These are phyloP conservation scores for Cephus nigrinus DNA, from an alignment of 2,888 invertebrate species.

Conservation along the genomic window DNA sequence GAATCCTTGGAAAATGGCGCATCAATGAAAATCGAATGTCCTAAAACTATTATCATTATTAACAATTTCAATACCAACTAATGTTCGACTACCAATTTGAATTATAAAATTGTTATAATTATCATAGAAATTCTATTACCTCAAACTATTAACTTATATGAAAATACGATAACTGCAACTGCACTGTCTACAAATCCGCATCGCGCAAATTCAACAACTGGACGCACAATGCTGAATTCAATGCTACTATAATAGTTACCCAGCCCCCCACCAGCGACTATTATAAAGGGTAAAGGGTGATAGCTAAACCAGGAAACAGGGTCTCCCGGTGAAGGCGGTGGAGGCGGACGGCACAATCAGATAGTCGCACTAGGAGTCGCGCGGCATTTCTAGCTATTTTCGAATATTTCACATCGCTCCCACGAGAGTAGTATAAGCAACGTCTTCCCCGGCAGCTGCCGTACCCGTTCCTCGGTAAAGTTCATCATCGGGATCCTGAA, in stretches of 20 bases:
- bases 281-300: constrained; percentile 12
- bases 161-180: neutral
- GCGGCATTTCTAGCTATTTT: constrained; percentile 31
- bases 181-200: neutral
- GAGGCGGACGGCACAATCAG: constrained; percentile 3
- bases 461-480: constrained; percentile 24
- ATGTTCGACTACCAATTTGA: neutral
- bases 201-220: neutral
- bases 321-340: neutral
- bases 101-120: neutral
- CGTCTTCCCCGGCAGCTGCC: constrained; percentile 45
- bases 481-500: neutral
- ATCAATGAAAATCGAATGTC: constrained; percentile 17
- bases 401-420: neutral
- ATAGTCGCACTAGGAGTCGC: neutral
- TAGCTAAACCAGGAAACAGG: neutral
- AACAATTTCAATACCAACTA: neutral
- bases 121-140: neutral
- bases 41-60: neutral
- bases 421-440: neutral
- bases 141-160: neutral
- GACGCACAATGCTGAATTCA: constrained; percentile 46
- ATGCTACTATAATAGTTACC: constrained; percentile 53
- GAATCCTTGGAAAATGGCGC: constrained; percentile 36
- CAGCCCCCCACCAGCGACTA: constrained; percentile 37